These are phyloP conservation scores for Peromyscus aztecus DNA, from an alignment of 2,797 vertebrate genomes.

Conservation along the genomic window DNA sequence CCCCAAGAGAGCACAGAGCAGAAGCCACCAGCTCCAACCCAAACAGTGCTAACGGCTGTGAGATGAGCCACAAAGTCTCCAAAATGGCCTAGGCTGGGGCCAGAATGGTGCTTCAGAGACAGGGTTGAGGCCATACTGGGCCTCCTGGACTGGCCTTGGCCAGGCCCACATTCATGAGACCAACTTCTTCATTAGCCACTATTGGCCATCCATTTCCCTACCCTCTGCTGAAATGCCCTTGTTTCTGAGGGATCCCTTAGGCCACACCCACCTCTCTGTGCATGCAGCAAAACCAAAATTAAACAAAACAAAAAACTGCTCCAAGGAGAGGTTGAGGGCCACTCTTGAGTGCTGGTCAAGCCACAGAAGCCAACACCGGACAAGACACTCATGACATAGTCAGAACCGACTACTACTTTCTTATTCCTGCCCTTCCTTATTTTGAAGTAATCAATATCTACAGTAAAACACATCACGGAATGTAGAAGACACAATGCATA, in stretches of 20 bases:
- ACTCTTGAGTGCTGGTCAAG: neutral
- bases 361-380: neutral
- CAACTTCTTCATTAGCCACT: neutral
- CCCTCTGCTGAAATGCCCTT: neutral
- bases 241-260: too few relatives aligned
- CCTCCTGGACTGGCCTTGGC: neutral
- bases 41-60: neutral
- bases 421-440: neutral
- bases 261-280: neutral
- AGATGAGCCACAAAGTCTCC: neutral
- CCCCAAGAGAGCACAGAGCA: neutral
- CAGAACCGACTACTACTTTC: neutral
- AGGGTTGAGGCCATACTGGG: neutral
- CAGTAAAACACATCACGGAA: neutral
- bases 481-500: neutral
- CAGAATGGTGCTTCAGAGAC: neutral
- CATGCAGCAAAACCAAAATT: neutral
- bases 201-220: neutral
- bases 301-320: neutral
- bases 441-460: constrained; percentile 3
- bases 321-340: neutral
- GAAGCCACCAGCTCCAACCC: constrained; percentile 47
- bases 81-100: neutral
- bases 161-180: neutral
- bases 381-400: accelerated